Evolutionary conservation across 2,113 vertebrate species (phyloP).

Genomic region (Lucifuga dentata): DNA sequence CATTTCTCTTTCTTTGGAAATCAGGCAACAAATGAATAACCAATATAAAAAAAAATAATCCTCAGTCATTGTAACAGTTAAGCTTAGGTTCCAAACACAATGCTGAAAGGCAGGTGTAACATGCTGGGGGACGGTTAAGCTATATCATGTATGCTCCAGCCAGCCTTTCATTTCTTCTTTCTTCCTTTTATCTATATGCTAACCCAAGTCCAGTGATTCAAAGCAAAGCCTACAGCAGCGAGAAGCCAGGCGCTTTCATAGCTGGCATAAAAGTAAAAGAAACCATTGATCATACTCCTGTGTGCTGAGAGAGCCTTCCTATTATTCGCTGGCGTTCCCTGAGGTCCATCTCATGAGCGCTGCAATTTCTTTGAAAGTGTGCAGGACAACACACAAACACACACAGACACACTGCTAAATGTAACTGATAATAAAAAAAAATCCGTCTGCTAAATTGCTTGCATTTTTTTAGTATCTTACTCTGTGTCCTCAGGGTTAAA

Average conservation of each 20-base stretch:
- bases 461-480: conserved; percentile 13
- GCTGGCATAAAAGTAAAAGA: conserved; percentile 52
- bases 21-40: no score
- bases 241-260: conserved; percentile 31
- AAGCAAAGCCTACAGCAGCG: conserved; percentile 55
- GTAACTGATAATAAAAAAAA: conserved; percentile 21
- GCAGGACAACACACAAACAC: background rate
- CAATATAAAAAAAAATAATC: no score
- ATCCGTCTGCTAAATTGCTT: conserved; percentile 9
- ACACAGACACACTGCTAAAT: background rate
- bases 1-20: no score
- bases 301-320: conserved; percentile 29
- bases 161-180: conserved; percentile 10
- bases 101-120: conserved; percentile 1
- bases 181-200: conserved; percentile 33
- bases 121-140: background rate
- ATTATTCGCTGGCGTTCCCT: conserved; percentile 40
- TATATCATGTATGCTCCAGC: background rate
- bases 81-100: background rate
- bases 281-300: conserved; percentile 53
- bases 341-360: conserved; percentile 33
- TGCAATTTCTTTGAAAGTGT: conserved; percentile 28
- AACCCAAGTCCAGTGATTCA: conserved; percentile 42
- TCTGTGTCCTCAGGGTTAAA: conserved; percentile 51
- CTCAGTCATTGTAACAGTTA: background rate